Base-by-base conservation (phyloP, 2,888 invertebrate species). In the Protula sp. region DNA sequence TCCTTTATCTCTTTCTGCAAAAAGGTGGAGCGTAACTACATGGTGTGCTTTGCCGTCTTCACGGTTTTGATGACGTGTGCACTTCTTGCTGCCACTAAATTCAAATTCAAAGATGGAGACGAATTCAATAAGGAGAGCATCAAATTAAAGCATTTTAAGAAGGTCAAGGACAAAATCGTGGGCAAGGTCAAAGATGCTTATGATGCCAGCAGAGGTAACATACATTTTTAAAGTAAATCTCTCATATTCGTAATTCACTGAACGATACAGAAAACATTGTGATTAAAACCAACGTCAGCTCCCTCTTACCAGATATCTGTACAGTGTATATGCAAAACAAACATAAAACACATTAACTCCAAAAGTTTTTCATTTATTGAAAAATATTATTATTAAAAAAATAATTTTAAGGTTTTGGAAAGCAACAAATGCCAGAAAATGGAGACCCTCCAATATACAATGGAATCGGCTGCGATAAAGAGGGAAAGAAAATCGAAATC, bases 11-110 rank as follows among this genome's bases (percentile, higher is more conserved):
- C n/a, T n/a, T n/a, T n/a, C n/a, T n/a, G n/a, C n/a, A n/a, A 9
- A 14, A 9, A 38, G 14, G 24, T 50, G 9, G 98, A 99, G 82
- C 93, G 95, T 81, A 99, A 99, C 83, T 99, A 99, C 83, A 94
- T 94, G 38, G 92, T 98, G 67, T 99, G 98, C 81, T 99, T 99
- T 82, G 93, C 95, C 14, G 94, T 94, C 52, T 99, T 99, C 83
- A 92, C 94, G 24, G 91, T 97, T 30, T 85, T 99, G 30, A 98
- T 98, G 94, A 90, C 92, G 1, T 93, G 92, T 52, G 94, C 98
- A 1, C 85, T 97, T 59, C 88, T 94, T 54, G 89, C 91, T 3
- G 94, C 95, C 1, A 90, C 94, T 0, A 93, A 92, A 84, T 90
- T 91, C 60, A 85, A 84, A 67, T 87, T 87, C 74, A 84, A 71